Conservation (phyloP, 1,140 invertebrate genomes). For the Penaeus vannamei region DNA sequence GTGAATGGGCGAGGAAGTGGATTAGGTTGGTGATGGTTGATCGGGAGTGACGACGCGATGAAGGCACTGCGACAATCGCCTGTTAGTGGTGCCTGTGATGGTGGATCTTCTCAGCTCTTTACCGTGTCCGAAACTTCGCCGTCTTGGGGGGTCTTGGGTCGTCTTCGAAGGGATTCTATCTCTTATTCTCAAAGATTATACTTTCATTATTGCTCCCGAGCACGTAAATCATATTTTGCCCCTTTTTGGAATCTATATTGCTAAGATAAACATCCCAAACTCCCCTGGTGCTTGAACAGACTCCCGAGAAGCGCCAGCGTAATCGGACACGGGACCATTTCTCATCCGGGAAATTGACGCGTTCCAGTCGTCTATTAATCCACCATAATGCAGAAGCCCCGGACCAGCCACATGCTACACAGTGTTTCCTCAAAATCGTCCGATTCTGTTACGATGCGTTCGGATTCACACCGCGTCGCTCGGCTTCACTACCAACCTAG, state of each 20-base stretch:
- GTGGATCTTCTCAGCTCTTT: constrained; percentile 58
- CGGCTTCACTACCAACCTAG: no score
- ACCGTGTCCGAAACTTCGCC: constrained; percentile 47
- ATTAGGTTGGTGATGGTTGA: not conserved
- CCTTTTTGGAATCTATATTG: no score
- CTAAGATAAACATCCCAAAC: no score
- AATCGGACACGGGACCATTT: constrained; percentile 56
- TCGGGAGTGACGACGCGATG: not conserved
- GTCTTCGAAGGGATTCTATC: no score
- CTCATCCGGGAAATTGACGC: constrained; percentile 62
- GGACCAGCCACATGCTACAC: constrained; percentile 54
- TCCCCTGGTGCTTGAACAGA: no score
- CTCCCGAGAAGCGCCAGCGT: not conserved
- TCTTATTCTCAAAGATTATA: no score
- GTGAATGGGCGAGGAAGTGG: not conserved
- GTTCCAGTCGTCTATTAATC: constrained; percentile 65
- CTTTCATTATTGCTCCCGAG: no score
- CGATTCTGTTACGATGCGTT: not conserved
- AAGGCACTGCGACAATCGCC: constrained; percentile 40
- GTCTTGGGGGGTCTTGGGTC: no score
- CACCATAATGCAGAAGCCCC: constrained; percentile 60
- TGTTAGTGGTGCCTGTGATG: constrained; percentile 53
- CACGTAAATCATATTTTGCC: no score
- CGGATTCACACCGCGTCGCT: no score
- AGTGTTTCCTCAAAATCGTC: constrained; percentile 2